These are phyloP conservation scores for Dicerorhinus sumatrensis DNA, from an alignment of 2,113 vertebrate species.

Conservation along the genomic window DNA sequence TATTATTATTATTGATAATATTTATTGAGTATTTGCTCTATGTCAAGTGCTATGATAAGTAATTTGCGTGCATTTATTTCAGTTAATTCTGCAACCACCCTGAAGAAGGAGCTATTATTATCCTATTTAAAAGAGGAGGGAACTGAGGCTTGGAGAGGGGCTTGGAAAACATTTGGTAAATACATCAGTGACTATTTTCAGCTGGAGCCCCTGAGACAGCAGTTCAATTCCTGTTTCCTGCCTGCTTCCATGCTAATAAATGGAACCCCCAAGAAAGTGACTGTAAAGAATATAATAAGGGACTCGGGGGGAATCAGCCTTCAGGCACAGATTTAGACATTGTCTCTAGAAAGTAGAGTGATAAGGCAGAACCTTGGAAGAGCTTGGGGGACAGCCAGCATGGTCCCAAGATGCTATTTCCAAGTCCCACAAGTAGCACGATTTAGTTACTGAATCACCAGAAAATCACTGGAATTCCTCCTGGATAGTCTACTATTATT, in stretches of 20 bases:
- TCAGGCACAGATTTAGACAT: background rate
- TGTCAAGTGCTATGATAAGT: background rate
- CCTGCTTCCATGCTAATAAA: background rate
- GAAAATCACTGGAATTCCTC: constrained; percentile 5
- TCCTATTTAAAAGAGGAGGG: background rate
- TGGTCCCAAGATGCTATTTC: background rate
- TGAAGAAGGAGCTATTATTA: background rate
- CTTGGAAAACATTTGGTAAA: background rate
- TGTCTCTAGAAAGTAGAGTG: background rate
- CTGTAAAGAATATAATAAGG: background rate
- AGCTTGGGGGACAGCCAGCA: background rate
- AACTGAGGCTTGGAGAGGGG: background rate
- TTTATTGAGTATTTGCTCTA: background rate
- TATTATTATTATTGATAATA: background rate
- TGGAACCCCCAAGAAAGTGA: background rate
- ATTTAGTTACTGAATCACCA: background rate
- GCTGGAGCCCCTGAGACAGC: background rate
- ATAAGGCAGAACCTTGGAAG: background rate
- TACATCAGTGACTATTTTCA: background rate
- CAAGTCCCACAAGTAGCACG: background rate
- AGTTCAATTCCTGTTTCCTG: background rate
- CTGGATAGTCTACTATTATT: background rate
- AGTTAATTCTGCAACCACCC: background rate
- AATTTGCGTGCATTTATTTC: background rate
- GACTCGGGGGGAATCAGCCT: background rate